Evolutionary conservation across 2,888 invertebrate species (phyloP), one percentile per base, ranked within the genome.

Genomic region (Trichopoda pennipes): DNA sequence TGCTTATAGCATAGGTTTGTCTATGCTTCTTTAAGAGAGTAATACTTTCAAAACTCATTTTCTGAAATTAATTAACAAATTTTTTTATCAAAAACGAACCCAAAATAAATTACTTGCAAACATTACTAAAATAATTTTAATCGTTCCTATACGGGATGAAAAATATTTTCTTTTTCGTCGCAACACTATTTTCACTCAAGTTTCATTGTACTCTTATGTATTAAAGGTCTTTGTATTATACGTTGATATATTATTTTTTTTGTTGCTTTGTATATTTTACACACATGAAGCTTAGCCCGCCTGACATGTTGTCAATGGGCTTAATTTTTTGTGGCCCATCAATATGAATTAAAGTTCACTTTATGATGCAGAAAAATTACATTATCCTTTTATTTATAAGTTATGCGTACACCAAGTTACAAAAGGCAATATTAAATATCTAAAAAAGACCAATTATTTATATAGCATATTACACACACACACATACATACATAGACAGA

Each of bases 291-390:
- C 32, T 44, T 21, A 38, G 56, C 4, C 21, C n/a, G 51, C 19
- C n/a, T 32, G 56, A 12, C 23, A 17, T 42, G 19, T n/a, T 64
- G 51, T 42, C 58, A 51, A 17, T 66, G 66, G 70, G 19, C 17
- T 49, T 61, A 51, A 4, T 28, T 6, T 75, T 49, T 28, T 55
- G 47, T 60, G n/a, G n/a, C 32, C 23, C 28, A 56, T 49, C 69
- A 69, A 56, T 56, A 70, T 70, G 63, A 61, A 73, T 47, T 28
- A 73, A 76, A 69, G 53, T 69, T 72, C 64, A 74, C 49, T 73
- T 74, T 74, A 74, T 81, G 77, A 56, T 77, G 73, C 77, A 77
- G 73, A 77, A 73, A 69, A 63, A 81, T 77, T 77, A 63, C 73
- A 81, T 73, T 77, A 77, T 77, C 76, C 68, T 77, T 77, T 74